Conservation (phyloP, 2,888 invertebrate genomes). For the Lithophane leautieri region DNA sequence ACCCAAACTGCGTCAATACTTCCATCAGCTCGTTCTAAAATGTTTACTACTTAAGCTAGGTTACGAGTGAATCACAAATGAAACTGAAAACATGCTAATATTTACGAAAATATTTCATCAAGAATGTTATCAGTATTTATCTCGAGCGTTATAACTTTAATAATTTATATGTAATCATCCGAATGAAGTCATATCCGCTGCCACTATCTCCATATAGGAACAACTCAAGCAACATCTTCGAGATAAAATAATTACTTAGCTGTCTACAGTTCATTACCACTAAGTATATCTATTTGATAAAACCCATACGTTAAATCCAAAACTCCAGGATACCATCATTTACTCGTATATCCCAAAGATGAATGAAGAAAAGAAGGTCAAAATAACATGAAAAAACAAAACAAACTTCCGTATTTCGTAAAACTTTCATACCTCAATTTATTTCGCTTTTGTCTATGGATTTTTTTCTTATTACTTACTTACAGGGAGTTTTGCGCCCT, state of each 20-base stretch:
- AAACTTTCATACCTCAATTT: conserved; percentile 30
- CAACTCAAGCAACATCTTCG: conserved; percentile 30
- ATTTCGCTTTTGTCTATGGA: conserved; percentile 7
- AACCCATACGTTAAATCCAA: background rate
- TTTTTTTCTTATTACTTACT: conserved; percentile 29
- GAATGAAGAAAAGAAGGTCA: background rate
- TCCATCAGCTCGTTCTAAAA: conserved; percentile 32
- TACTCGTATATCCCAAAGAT: conserved; percentile 9
- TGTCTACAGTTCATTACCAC: conserved; percentile 31
- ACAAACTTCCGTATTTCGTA: conserved; percentile 9
- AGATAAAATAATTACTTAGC: conserved; percentile 30
- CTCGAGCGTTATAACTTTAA: conserved; percentile 32
- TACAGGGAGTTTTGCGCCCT: conserved; percentile 4
- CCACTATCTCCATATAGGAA: conserved; percentile 42
- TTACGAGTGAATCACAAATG: conserved; percentile 52
- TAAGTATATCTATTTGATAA: conserved; percentile 8
- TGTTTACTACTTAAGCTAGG: conserved; percentile 51
- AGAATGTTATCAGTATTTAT: conserved; percentile 61
- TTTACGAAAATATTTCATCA: conserved; percentile 59
- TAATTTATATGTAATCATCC: conserved; percentile 48
- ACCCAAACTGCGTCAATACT: conserved; percentile 52
- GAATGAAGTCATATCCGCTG: conserved; percentile 57
- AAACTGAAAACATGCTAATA: conserved; percentile 62
- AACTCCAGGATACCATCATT: background rate
- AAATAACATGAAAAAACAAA: conserved; percentile 8